Evolutionary conservation across 2,888 invertebrate species (phyloP).

Genomic region (Apodemia duryi): DNA sequence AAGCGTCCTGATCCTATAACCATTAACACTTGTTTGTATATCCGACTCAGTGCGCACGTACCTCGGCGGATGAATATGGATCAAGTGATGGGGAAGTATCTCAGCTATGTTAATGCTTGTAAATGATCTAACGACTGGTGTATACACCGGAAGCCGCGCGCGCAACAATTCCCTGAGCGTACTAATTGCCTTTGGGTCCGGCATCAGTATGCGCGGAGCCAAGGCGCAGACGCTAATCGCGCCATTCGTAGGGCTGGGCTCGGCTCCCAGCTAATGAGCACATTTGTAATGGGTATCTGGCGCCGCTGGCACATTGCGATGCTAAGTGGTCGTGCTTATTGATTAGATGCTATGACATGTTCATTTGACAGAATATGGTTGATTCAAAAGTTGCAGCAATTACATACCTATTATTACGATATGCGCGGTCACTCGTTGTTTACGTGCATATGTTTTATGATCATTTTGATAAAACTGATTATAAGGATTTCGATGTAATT

Average conservation of each 20-base stretch:
- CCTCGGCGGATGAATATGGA: background rate
- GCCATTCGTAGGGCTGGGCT: background rate
- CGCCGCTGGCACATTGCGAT: background rate
- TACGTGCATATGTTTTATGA: too few species aligned
- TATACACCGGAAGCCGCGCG: slow-evolving; percentile 1
- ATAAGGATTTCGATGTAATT: too few species aligned
- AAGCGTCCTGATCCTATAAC: background rate
- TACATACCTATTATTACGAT: background rate
- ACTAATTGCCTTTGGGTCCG: background rate
- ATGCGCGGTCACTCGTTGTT: background rate
- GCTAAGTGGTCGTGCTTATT: background rate
- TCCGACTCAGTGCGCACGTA: background rate
- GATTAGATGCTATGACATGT: background rate
- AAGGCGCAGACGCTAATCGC: background rate
- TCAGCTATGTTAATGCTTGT: background rate
- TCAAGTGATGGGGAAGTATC: background rate
- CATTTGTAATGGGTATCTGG: slow-evolving; percentile 2
- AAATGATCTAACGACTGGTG: background rate
- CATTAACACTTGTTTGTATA: background rate
- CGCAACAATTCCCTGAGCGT: background rate
- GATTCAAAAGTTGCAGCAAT: background rate
- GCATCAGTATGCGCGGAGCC: background rate
- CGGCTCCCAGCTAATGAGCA: slow-evolving; percentile 3
- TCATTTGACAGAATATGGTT: background rate
- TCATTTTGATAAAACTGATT: too few species aligned